Evolutionary conservation across 2,797 vertebrate genomes (phyloP).

Genomic region (Psittacula echo): DNA sequence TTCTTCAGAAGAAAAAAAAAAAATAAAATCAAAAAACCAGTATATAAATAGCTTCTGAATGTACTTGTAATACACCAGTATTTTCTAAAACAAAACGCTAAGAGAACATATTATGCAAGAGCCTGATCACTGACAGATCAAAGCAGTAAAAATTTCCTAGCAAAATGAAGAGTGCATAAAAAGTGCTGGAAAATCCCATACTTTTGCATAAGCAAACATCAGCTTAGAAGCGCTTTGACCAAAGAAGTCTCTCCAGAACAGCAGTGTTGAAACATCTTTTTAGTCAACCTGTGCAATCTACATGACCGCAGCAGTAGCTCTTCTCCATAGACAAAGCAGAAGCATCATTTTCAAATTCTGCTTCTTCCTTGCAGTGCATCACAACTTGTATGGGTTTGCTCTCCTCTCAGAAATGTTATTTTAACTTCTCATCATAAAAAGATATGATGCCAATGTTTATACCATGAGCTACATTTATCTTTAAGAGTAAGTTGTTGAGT

Average conservation of each 20-base stretch:
- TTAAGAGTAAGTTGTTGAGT: constrained; percentile 77
- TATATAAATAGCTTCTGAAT: background rate
- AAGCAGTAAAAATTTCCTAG: background rate
- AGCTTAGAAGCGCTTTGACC: background rate
- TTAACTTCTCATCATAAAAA: constrained; percentile 66
- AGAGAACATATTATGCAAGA: background rate
- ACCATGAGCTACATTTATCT: constrained; percentile 73
- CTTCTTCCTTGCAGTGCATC: background rate
- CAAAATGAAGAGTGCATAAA: background rate
- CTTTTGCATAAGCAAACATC: background rate
- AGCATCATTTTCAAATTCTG: background rate
- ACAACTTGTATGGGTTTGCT: background rate
- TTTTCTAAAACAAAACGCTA: background rate
- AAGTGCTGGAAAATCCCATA: background rate
- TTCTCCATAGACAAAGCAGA: background rate
- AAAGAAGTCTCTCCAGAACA: background rate
- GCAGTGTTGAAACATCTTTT: background rate
- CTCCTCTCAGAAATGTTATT: constrained; percentile 10
- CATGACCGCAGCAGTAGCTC: background rate
- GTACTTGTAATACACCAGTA: background rate
- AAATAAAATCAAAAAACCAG: background rate
- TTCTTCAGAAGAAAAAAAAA: background rate
- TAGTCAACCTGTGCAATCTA: background rate
- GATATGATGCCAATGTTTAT: constrained; percentile 68
- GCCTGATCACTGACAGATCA: background rate